Evolutionary conservation across 2,113 vertebrate species (phyloP), one percentile per base, ranked within the genome.

Genomic region (Polyodon spathula): DNA sequence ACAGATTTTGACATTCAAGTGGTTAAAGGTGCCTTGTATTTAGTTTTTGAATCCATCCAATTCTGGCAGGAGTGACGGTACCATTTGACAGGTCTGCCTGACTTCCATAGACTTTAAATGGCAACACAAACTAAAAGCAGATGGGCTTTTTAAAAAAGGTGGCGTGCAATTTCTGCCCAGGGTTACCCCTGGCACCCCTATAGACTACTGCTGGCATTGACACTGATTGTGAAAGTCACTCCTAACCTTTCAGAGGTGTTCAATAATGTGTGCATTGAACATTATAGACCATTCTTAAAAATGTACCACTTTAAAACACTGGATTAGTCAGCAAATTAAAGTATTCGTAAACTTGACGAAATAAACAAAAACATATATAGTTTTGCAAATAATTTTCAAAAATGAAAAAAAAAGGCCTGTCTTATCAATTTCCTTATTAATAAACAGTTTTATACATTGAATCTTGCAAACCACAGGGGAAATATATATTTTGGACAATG

Each of bases 181-280:
- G 40, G 1, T n/a, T 40, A n/a, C 12, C 62, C n/a, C 8, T 63
- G 54, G 62, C 62, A n/a, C 51, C 44, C 15, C 16, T 38, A 48
- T 16, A 16, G 27, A 1, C 27, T 48, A 37, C 27, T 60, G 48
- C 40, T 40, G 57, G 59, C 66, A 58, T 68, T 66, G 61, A 68
- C 66, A 61, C 43, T 66, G 61, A 61, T 51, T 66, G 61, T 71
- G 61, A 71, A 62, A 62, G 43, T 42, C 17, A 39, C 63, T 64
- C 55, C 61, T 50, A 48, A 60, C 60, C 56, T 64, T 56, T 69
- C 59, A 62, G 40, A 60, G 37, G 66, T 56, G 56, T 63, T 67
- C 54, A 56, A 55, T 41, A 54, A 40, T 37, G 59, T 54, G 66
- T 67, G 61, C 56, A 54, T 59, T 56, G 59, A 57, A 59, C 66